These are phyloP conservation scores for Erebia palarica DNA, from an alignment of 2,888 invertebrate genomes.

Conservation along the genomic window DNA sequence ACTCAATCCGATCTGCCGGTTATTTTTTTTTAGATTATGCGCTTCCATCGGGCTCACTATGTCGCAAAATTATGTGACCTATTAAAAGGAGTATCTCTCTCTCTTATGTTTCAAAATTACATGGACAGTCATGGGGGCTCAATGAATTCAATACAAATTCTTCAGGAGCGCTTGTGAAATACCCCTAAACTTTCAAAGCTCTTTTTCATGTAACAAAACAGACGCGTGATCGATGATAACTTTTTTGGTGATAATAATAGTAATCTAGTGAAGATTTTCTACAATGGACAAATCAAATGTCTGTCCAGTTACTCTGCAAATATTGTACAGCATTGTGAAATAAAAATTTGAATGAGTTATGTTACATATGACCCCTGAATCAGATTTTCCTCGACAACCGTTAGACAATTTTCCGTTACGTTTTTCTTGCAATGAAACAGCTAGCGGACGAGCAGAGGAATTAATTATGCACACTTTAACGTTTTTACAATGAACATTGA, in stretches of 20 bases:
- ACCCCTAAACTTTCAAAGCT: background rate
- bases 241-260: too few relatives aligned
- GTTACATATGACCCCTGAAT: constrained; percentile 27
- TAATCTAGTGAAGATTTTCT: background rate
- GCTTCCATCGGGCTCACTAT: constrained; percentile 53
- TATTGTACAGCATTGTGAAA: constrained; percentile 23
- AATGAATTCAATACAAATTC: too few relatives aligned
- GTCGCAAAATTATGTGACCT: constrained; percentile 53
- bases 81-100: constrained; percentile 26
- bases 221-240: background rate
- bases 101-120: too few relatives aligned
- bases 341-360: background rate
- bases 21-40: too few relatives aligned
- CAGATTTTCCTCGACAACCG: constrained; percentile 29
- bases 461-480: constrained; percentile 43
- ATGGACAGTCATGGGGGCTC: too few relatives aligned
- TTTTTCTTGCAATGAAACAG: constrained; percentile 36
- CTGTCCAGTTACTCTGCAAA: background rate
- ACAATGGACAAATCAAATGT: background rate
- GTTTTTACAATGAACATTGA: constrained; percentile 35
- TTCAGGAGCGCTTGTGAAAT: too few relatives aligned
- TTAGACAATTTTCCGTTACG: constrained; percentile 40
- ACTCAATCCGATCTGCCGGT: too few relatives aligned
- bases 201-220: constrained; percentile 9
- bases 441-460: constrained; percentile 23